These are phyloP conservation scores for Camponotus fellah DNA, from an alignment of 2,888 invertebrate genomes.

Conservation along the genomic window DNA sequence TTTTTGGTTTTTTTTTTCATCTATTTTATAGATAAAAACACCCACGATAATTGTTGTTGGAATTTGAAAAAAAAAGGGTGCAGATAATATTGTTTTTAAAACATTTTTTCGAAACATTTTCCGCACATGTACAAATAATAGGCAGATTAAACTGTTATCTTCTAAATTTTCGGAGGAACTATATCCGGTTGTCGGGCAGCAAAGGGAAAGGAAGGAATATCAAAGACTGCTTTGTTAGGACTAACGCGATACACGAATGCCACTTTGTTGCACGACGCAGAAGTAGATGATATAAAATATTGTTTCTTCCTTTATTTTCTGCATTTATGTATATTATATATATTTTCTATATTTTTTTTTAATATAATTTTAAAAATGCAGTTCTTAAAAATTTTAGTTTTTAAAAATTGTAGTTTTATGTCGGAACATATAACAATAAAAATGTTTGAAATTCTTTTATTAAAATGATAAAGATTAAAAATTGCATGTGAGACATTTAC, in stretches of 20 bases:
- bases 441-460: background rate
- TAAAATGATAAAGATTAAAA: background rate
- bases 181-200: constrained; percentile 8
- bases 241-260: background rate
- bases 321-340: too few species aligned
- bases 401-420: too few species aligned
- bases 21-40: background rate
- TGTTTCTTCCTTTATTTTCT: background rate
- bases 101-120: background rate
- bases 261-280: constrained; percentile 33
- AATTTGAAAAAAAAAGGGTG: background rate
- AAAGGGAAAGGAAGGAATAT: constrained; percentile 14
- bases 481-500: too few species aligned
- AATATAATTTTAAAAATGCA: background rate
- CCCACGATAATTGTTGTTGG: background rate
- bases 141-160: constrained; percentile 40
- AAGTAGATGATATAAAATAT: background rate
- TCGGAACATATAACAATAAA: background rate
- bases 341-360: background rate
- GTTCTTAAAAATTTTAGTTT: too few species aligned
- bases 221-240: constrained; percentile 43
- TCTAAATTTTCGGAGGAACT: background rate
- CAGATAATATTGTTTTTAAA: background rate
- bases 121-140: background rate
- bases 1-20: too few species aligned